Conservation (phyloP, 1,140 invertebrate species). For the Protaetia brevitarsis region DNA sequence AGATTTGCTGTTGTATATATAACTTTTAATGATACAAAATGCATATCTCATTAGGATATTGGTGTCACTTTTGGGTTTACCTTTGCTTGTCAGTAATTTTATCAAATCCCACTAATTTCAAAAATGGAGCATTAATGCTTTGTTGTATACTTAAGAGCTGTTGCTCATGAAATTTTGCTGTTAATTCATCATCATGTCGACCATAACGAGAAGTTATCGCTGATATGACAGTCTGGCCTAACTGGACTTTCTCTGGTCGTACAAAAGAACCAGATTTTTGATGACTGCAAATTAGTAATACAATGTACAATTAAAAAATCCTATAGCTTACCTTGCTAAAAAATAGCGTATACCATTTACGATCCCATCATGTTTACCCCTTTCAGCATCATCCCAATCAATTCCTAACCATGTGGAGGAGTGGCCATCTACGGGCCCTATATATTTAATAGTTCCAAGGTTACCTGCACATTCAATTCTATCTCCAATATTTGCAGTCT, state of each 20-base stretch:
- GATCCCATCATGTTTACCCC: conserved; percentile 89
- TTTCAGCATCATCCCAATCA: conserved; percentile 84
- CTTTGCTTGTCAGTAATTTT: conserved; percentile 79
- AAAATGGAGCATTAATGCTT: conserved; percentile 72
- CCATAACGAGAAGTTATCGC: conserved; percentile 76
- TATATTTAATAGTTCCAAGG: conserved; percentile 52
- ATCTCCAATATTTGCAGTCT: conserved; percentile 32
- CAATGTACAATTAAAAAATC: conserved; percentile 4
- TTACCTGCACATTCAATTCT: conserved; percentile 43
- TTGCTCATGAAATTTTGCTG: conserved; percentile 57
- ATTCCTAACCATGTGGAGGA: conserved; percentile 78
- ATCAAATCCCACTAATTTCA: conserved; percentile 85
- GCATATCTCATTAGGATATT: no score
- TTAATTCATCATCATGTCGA: conserved; percentile 56
- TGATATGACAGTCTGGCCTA: conserved; percentile 63
- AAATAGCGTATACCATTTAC: conserved; percentile 82
- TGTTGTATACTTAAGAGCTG: conserved; percentile 61
- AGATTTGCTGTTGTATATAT: no score
- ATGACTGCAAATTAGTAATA: conserved; percentile 51
- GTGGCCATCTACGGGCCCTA: conserved; percentile 55
- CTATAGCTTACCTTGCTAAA: conserved; percentile 62
- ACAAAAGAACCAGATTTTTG: conserved; percentile 82
- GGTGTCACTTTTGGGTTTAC: no score
- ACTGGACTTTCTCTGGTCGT: conserved; percentile 73
- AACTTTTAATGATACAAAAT: no score